A percentile compares a stretch with the other conserved stretches of the same genome.
These are phyloP conservation scores for Leucozona laternaria DNA, from an alignment of 2,888 invertebrate genomes.

Conservation along the genomic window DNA sequence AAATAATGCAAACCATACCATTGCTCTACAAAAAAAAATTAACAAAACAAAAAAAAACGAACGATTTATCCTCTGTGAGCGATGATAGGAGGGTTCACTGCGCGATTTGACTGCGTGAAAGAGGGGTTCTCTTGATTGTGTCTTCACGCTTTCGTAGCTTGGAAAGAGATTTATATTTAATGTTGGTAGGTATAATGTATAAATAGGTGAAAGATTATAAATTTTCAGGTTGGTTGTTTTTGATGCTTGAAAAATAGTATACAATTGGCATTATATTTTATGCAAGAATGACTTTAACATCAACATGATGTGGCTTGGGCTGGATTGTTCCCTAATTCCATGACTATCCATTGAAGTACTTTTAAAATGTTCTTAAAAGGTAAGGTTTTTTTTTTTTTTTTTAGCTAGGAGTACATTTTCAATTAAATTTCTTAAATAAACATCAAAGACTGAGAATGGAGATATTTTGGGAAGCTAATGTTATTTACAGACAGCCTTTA, in stretches of 20 bases:
- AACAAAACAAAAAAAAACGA: neutral
- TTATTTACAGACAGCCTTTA: too few species aligned
- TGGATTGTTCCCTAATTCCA: neutral
- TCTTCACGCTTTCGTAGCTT: conserved; percentile 71
- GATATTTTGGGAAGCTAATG: too few species aligned
- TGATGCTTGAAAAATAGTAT: neutral
- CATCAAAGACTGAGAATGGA: too few species aligned
- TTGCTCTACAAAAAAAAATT: conserved; percentile 8
- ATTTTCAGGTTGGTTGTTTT: conserved; percentile 46
- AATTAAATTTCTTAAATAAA: too few species aligned
- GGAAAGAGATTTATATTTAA: conserved; percentile 60
- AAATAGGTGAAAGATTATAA: conserved; percentile 58
- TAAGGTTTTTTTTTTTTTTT: too few species aligned
- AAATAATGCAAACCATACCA: conserved; percentile 10
- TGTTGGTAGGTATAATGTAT: conserved; percentile 33
- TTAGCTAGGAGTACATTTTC: too few species aligned
- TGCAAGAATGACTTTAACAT: conserved; percentile 36
- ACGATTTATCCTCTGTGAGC: conserved; percentile 14
- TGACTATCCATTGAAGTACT: neutral
- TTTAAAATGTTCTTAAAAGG: too few species aligned
- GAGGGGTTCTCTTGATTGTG: conserved; percentile 51
- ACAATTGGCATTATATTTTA: conserved; percentile 13
- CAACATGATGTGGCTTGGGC: conserved; percentile 4
- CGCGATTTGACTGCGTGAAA: conserved; percentile 59
- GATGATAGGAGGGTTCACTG: conserved; percentile 31